phyloP scores from a whole-genome alignment of 2,113 vertebrate species.

The Ceyx margarethae region DNA sequence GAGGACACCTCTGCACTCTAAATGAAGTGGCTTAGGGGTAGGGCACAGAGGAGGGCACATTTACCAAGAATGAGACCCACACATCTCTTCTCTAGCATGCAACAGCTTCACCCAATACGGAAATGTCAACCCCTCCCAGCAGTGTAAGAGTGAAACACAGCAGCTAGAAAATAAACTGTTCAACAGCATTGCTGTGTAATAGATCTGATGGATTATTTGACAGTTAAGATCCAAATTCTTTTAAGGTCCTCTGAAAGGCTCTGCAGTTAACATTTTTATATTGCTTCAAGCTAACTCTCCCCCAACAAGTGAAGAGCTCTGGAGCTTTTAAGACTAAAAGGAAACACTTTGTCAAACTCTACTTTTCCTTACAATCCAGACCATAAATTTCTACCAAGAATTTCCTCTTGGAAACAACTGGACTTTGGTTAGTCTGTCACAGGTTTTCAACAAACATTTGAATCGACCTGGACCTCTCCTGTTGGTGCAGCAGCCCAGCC shows the following conservation, averaged over 20 bases:
- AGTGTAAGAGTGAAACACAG: background rate
- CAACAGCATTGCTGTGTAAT: background rate
- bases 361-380: background rate
- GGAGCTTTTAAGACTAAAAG: background rate
- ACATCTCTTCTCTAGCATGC: background rate
- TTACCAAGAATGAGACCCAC: background rate
- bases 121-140: background rate
- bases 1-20: background rate
- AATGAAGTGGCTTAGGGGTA: background rate
- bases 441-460: background rate
- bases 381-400: background rate
- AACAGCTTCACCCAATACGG: background rate
- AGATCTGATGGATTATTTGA: background rate
- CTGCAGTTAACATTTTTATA: background rate
- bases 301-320: background rate
- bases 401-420: background rate
- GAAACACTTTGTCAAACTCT: slow-evolving; percentile 7
- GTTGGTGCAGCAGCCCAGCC: background rate
- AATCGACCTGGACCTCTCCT: background rate
- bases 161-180: slow-evolving; percentile 1
- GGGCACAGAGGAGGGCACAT: background rate
- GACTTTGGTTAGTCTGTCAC: background rate
- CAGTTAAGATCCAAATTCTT: background rate
- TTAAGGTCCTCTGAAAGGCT: background rate
- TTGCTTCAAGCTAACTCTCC: background rate